Conservation (phyloP, 2,888 invertebrate genomes). For the Polymixis flavicincta region DNA sequence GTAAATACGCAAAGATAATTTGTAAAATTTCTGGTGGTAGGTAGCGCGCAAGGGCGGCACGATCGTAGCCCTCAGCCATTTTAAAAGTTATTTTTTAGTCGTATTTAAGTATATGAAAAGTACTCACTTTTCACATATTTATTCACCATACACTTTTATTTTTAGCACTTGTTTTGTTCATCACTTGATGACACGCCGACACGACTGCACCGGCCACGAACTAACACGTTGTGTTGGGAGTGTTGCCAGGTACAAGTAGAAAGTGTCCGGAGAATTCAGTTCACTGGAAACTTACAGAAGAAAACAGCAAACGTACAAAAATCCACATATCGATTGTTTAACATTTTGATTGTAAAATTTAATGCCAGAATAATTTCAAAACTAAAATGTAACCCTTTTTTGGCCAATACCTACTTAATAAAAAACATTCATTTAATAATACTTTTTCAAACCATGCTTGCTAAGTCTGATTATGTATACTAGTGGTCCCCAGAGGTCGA, state of each 20-base stretch:
- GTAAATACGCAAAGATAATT: conserved; percentile 74
- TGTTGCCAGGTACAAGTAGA: conserved; percentile 8
- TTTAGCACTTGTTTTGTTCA: conserved; percentile 7
- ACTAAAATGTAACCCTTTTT: background rate
- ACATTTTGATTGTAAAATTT: background rate
- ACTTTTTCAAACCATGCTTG: too few relatives aligned
- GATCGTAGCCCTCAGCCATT: conserved; percentile 35
- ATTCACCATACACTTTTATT: background rate
- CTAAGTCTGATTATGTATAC: too few relatives aligned
- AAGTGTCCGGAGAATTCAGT: background rate
- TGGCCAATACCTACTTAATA: too few relatives aligned
- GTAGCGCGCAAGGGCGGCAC: background rate
- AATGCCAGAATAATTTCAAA: background rate
- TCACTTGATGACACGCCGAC: conserved; percentile 6
- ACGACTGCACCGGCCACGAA: background rate
- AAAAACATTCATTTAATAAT: background rate
- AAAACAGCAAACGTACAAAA: background rate
- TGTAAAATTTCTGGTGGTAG: conserved; percentile 78
- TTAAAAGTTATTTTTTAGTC: conserved; percentile 3
- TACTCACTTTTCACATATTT: background rate
- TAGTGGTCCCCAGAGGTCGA: too few relatives aligned
- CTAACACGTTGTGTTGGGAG: background rate
- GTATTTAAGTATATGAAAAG: background rate
- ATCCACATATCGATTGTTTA: background rate
- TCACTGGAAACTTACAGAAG: background rate